Evolutionary conservation across 2,888 invertebrate genomes (phyloP).

Genomic region (Polietes domitor): DNA sequence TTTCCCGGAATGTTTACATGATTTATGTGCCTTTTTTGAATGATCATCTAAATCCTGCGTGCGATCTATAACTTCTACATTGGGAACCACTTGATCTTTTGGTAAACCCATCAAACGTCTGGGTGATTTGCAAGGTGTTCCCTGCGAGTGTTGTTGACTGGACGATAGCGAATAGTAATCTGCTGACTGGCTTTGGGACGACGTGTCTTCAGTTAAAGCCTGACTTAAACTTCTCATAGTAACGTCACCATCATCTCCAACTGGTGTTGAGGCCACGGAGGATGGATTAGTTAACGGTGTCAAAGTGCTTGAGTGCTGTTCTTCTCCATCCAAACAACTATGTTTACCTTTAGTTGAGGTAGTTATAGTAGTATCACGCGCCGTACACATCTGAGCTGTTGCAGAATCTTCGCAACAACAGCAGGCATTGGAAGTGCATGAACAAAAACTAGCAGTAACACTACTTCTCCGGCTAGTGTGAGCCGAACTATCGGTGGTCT

Average conservation of each 20-base stretch:
- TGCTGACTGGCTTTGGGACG: constrained; percentile 78
- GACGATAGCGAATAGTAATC: constrained; percentile 79
- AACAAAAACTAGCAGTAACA: constrained; percentile 74
- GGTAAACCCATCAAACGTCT: constrained; percentile 26
- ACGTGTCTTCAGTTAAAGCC: constrained; percentile 73
- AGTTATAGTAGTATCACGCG: constrained; percentile 71
- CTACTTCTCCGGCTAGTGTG: constrained; percentile 74
- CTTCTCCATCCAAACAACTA: constrained; percentile 54
- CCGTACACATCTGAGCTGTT: constrained; percentile 73
- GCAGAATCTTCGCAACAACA: constrained; percentile 74
- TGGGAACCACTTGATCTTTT: constrained; percentile 25
- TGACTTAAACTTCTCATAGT: constrained; percentile 73
- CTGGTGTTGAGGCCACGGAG: constrained; percentile 68
- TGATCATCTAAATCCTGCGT: constrained; percentile 42
- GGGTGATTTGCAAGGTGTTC: constrained; percentile 63
- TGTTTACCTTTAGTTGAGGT: constrained; percentile 59
- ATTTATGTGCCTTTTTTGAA: constrained; percentile 47
- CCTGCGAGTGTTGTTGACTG: constrained; percentile 69
- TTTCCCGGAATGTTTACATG: constrained; percentile 75
- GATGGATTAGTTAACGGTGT: constrained; percentile 75
- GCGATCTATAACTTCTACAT: constrained; percentile 35
- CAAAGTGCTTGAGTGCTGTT: constrained; percentile 73
- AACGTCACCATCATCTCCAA: constrained; percentile 70
- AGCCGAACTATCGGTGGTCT: constrained; percentile 63
- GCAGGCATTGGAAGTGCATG: constrained; percentile 77